Percentiles rank a stretch among this genome's conserved stretches.
phyloP scores from a whole-genome alignment of 2,888 invertebrate species.

The Strigamia transsilvanica region DNA sequence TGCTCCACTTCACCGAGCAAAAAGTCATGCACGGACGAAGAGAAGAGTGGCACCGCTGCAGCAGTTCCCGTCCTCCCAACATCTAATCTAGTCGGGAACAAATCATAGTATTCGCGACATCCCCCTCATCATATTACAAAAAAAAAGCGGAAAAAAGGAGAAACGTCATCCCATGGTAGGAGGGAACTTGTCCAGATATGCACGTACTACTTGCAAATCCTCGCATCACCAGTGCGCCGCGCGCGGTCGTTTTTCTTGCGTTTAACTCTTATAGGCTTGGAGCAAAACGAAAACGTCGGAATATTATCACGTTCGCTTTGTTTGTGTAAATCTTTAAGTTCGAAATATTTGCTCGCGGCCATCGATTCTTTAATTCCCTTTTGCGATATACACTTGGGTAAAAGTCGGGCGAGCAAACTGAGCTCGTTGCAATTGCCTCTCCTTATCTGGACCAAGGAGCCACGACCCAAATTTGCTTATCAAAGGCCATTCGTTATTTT shows the following conservation, averaged over 20 bases:
- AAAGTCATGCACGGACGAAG: slow-evolving; percentile 53
- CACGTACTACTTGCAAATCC: neutral
- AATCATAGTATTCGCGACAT: slow-evolving; percentile 49
- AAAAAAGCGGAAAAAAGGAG: neutral
- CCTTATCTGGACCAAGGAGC: slow-evolving; percentile 51
- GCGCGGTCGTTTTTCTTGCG: neutral
- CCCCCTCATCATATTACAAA: neutral
- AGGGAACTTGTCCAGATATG: slow-evolving; percentile 33
- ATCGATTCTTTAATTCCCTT: slow-evolving; percentile 28
- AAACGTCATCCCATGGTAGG: neutral
- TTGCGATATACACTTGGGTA: slow-evolving; percentile 15
- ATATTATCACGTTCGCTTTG: slow-evolving; percentile 39
- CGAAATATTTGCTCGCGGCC: slow-evolving; percentile 30
- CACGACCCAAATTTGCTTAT: slow-evolving; percentile 54
- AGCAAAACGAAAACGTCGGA: slow-evolving; percentile 17
- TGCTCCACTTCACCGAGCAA: slow-evolving; percentile 50
- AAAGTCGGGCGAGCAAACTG: slow-evolving; percentile 5
- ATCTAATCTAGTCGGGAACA: slow-evolving; percentile 48
- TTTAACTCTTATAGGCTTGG: neutral
- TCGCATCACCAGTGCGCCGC: neutral
- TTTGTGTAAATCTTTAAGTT: slow-evolving; percentile 17
- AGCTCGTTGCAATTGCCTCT: slow-evolving; percentile 50
- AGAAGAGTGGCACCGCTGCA: slow-evolving; percentile 30
- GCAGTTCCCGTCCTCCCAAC: slow-evolving; percentile 4
- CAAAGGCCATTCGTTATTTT: slow-evolving; percentile 52